Conservation (phyloP, 2,888 invertebrate species). For the Callinectes sapidus region DNA sequence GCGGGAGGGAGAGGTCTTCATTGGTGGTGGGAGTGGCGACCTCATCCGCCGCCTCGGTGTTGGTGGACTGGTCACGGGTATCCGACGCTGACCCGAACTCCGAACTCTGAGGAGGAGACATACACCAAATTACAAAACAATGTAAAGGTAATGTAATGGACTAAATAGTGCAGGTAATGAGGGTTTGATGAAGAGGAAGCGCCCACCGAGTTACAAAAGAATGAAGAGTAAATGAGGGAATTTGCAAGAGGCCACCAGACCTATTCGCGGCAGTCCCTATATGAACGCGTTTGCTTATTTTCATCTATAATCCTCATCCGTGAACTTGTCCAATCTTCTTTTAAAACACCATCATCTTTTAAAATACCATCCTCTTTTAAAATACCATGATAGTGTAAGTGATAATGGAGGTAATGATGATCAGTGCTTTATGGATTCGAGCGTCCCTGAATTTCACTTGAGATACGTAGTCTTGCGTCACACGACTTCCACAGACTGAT, state of each 20-base stretch:
- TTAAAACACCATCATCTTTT: no score
- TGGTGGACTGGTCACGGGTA: conserved; percentile 56
- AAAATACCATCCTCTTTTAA: no score
- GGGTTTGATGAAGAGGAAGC: not conserved
- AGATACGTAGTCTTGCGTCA: not conserved
- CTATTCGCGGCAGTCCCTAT: no score
- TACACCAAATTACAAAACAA: not conserved
- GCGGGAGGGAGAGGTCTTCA: conserved; percentile 72
- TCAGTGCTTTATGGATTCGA: not conserved
- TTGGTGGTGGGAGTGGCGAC: conserved; percentile 52
- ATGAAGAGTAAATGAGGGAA: not conserved
- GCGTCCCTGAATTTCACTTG: not conserved
- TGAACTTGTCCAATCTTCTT: no score
- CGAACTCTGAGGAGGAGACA: conserved; percentile 42
- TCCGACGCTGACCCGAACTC: conserved; percentile 40
- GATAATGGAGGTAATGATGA: not conserved
- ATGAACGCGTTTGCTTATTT: no score
- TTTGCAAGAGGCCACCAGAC: no score
- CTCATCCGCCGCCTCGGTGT: conserved; percentile 52
- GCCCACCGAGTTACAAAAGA: not conserved
- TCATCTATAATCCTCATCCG: no score
- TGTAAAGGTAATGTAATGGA: not conserved
- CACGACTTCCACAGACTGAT: not conserved
- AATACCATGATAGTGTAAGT: not conserved
- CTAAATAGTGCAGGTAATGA: not conserved